Conservation (phyloP, 1,140 invertebrate species). For the Trichonephila clavata region DNA sequence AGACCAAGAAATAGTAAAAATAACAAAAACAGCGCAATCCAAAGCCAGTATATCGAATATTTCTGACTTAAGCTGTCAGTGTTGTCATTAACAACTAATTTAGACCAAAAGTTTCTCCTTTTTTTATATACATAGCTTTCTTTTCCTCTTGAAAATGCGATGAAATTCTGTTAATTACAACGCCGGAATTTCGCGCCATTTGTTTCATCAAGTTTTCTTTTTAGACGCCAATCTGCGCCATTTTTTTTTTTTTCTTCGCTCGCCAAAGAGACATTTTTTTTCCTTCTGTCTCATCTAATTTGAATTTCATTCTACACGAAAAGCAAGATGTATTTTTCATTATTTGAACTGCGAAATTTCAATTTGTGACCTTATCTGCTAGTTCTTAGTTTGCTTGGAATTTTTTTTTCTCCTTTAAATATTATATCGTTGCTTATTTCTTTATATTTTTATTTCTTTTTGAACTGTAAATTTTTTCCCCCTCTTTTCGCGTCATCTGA, state of each 20-base stretch:
- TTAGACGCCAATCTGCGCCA: background rate
- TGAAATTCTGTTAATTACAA: conserved; percentile 36
- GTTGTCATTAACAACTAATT: conserved; percentile 62
- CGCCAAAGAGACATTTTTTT: background rate
- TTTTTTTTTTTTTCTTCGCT: background rate
- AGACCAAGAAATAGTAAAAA: background rate
- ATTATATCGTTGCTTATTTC: background rate
- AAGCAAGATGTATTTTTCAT: background rate
- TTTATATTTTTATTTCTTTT: background rate
- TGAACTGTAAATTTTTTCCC: background rate
- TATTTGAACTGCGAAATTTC: background rate
- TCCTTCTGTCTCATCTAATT: background rate
- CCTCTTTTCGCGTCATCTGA: background rate
- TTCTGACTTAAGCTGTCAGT: conserved; percentile 24
- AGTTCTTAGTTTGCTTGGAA: background rate
- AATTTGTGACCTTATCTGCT: background rate
- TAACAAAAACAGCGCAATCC: conserved; percentile 17
- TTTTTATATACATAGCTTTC: too few relatives aligned
- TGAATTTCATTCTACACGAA: background rate
- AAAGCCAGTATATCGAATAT: background rate
- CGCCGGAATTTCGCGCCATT: conserved; percentile 4
- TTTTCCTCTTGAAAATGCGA: background rate
- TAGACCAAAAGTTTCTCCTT: background rate
- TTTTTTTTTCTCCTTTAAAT: background rate
- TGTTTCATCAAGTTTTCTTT: background rate